Percentiles rank a stretch among this genome's conserved stretches.
phyloP scores from a whole-genome alignment of 2,797 vertebrate species.

The Microctenopoma lineatum region DNA sequence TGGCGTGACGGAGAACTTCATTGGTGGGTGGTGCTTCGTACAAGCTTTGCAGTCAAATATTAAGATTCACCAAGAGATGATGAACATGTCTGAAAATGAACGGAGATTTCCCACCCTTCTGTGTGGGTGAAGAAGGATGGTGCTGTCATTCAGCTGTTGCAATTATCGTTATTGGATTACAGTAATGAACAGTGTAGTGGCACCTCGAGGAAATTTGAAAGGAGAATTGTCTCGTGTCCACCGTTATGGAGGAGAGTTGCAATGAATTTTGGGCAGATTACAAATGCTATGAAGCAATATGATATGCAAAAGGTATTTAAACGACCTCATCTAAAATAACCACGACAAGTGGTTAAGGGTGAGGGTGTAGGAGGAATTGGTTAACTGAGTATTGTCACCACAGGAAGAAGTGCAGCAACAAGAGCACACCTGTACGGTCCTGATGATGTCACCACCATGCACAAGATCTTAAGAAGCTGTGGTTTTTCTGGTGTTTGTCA shows the following conservation, averaged over 20 bases:
- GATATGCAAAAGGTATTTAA: no score
- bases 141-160: slow-evolving; percentile 33
- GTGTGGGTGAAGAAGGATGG: slow-evolving; percentile 47
- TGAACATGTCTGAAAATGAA: slow-evolving; percentile 21
- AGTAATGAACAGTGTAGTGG: slow-evolving; percentile 29
- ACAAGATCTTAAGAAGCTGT: neutral
- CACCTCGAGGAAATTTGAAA: slow-evolving; percentile 8
- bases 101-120: slow-evolving; percentile 37
- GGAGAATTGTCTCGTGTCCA: neutral
- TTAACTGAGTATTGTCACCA: neutral
- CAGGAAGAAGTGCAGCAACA: neutral
- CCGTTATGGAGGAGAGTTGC: neutral
- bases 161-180: slow-evolving; percentile 39
- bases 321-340: no score
- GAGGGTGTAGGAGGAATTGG: neutral
- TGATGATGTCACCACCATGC: neutral
- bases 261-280: neutral
- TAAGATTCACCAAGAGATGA: slow-evolving; percentile 14
- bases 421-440: neutral
- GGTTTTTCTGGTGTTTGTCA: neutral
- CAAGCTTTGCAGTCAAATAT: slow-evolving; percentile 5
- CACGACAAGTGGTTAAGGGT: no score
- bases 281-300: neutral
- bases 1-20: slow-evolving; percentile 33
- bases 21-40: slow-evolving; percentile 16